phyloP scores from a whole-genome alignment of 2,113 vertebrate genomes.

The Polypterus senegalus region DNA sequence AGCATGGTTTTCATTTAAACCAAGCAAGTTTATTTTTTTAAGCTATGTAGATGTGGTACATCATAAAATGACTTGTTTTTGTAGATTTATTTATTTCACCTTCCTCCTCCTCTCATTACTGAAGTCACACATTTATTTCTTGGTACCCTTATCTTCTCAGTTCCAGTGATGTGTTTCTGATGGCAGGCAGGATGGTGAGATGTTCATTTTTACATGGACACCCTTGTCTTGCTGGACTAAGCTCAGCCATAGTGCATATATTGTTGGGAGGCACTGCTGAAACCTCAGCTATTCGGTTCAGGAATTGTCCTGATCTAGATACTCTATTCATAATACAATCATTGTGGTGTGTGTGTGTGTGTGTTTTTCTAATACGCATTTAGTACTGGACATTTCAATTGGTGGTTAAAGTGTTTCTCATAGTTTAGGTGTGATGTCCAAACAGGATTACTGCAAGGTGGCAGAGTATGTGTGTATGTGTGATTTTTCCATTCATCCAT shows the following conservation, averaged over 20 bases:
- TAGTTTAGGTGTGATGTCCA: not conserved
- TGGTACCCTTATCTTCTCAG: conserved; percentile 19
- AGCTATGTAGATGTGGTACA: no score
- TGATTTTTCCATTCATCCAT: no score
- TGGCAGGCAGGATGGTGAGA: conserved; percentile 12
- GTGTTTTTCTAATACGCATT: not conserved
- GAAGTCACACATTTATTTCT: conserved; percentile 15
- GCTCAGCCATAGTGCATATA: conserved; percentile 13
- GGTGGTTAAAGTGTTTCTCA: not conserved
- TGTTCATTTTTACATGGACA: conserved; percentile 18
- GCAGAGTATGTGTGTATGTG: not conserved
- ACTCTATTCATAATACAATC: conserved; percentile 11
- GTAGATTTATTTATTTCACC: no score
- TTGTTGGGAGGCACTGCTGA: conserved; percentile 14
- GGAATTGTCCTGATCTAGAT: conserved; percentile 20
- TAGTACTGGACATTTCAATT: not conserved
- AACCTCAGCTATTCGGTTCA: conserved; percentile 10
- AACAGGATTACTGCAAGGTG: not conserved
- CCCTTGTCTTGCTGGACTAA: conserved; percentile 16
- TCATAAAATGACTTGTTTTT: no score
- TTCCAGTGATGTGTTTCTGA: conserved; percentile 19
- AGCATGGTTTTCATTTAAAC: no score
- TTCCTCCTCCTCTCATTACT: no score
- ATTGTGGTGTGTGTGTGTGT: conserved; percentile 3
- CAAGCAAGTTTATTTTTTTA: no score